Evolutionary conservation across 53 echinoderm and acorn worm genomes (phyloP).

Genomic region (Patiria pectinifera): DNA sequence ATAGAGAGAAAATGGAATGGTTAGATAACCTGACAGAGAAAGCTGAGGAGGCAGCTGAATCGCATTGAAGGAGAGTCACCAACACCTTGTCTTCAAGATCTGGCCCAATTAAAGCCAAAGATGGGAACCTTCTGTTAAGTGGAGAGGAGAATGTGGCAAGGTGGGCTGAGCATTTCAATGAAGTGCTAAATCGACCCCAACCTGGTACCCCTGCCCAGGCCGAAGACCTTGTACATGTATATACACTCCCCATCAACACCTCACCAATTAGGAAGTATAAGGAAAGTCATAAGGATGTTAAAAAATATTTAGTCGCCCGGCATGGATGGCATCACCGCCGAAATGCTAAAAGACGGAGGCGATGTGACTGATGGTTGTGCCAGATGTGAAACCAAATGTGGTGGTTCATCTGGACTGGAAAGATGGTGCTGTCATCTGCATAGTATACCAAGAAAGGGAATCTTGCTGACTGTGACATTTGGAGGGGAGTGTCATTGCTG

Average conservation of each 20-base stretch:
- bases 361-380: constrained; percentile 13
- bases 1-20: not conserved
- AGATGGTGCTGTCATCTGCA: no score
- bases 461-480: constrained; percentile 24
- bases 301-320: not conserved
- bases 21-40: not conserved
- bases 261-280: not conserved
- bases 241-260: constrained; percentile 10
- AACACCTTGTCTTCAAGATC: constrained; percentile 21
- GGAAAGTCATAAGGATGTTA: constrained; percentile 1
- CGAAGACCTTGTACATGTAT: not conserved
- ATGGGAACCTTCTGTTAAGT: not conserved
- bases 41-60: not conserved
- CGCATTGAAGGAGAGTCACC: constrained; percentile 37
- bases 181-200: not conserved
- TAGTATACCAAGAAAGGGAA: constrained; percentile 7
- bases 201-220: constrained; percentile 8
- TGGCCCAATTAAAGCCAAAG: not conserved
- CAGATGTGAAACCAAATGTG: constrained; percentile 19
- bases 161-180: no score
- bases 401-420: not conserved
- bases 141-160: constrained; percentile 11
- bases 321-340: constrained; percentile 28
- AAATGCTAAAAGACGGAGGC: constrained; percentile 31
- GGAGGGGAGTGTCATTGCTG: constrained; percentile 7